phyloP scores from a whole-genome alignment of 1,140 invertebrate genomes.

The Hypothenemus hampei region DNA sequence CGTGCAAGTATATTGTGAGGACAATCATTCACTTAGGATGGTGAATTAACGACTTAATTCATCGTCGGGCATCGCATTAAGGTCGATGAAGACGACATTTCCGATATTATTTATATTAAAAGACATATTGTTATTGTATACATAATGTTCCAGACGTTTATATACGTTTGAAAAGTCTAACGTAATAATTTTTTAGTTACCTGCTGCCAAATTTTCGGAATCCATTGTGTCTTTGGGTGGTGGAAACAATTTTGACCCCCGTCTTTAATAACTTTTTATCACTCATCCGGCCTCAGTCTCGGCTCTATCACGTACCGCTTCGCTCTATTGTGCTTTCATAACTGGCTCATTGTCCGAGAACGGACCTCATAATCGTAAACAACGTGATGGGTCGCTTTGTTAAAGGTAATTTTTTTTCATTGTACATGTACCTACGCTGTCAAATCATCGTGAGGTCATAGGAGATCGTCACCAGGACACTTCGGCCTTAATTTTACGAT shows the following conservation, averaged over 20 bases:
- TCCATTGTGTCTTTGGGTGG: slow-evolving; percentile 34
- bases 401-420: slow-evolving; percentile 18
- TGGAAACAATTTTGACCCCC: slow-evolving; percentile 31
- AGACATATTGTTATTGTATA: not conserved
- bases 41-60: slow-evolving; percentile 32
- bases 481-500: no score
- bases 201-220: slow-evolving; percentile 42
- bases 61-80: slow-evolving; percentile 5
- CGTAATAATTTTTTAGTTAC: slow-evolving; percentile 35
- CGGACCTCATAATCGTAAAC: slow-evolving; percentile 31
- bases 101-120: slow-evolving; percentile 1
- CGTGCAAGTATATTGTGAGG: slow-evolving; percentile 17
- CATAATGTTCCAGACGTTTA: not conserved
- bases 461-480: slow-evolving; percentile 1
- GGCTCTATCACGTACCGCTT: slow-evolving; percentile 23
- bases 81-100: slow-evolving; percentile 8
- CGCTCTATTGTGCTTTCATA: slow-evolving; percentile 33
- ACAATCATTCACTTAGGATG: slow-evolving; percentile 37
- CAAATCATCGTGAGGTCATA: not conserved
- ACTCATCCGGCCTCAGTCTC: slow-evolving; percentile 35
- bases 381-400: slow-evolving; percentile 30
- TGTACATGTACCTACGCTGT: slow-evolving; percentile 7
- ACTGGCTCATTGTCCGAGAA: slow-evolving; percentile 34
- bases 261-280: slow-evolving; percentile 18
- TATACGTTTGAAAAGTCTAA: not conserved